Evolutionary conservation across 2,888 invertebrate species (phyloP), one percentile per base, ranked within the genome.

Genomic region (Nyleta sp.): DNA sequence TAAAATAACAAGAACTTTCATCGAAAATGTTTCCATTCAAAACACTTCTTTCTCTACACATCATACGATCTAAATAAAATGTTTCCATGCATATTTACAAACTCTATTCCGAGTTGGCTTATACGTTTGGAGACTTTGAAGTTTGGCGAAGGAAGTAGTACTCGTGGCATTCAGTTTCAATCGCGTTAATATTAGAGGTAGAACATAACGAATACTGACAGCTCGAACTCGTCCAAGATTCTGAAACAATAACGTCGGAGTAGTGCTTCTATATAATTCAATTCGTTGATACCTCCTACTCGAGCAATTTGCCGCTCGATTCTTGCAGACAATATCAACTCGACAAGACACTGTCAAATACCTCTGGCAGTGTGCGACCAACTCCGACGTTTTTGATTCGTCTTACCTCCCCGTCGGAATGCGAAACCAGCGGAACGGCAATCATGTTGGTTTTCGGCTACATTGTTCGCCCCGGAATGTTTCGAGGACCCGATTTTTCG

Each of bases 171-270:
- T 42, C 42, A 17, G 10, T 17, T 42, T 15, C 17, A 15, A 42
- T 42, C 42, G 15, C 15, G 42, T 17, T 42, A 42, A 42, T 42
- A 42, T 42, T 17, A 42, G 42, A 42, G 2, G 8, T 17, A 42
- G 42, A 17, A 42, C 42, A 42, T 42, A 42, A 42, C 42, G 42
- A 42, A 42, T 15, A 15, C 42, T 42, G 42, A 42, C 42, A 42
- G 42, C 42, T 42, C 10, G 7, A 35, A 17, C n/a, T 42, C 42
- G 42, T 5, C 18, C 18, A 42, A 42, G 42, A 42, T 42, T 18
- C 15, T 4, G 18, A 42, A 17, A 42, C 42, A 42, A 42, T 15
- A 42, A 42, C 17, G 8, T 1, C 5, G 17, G 15, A 38, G n/a
- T 17, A 17, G 42, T 17, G 42, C 17, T 42, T 5, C 15, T 42